phyloP scores from a whole-genome alignment of 2,888 invertebrate species.

The Pemphredon lugubris region DNA sequence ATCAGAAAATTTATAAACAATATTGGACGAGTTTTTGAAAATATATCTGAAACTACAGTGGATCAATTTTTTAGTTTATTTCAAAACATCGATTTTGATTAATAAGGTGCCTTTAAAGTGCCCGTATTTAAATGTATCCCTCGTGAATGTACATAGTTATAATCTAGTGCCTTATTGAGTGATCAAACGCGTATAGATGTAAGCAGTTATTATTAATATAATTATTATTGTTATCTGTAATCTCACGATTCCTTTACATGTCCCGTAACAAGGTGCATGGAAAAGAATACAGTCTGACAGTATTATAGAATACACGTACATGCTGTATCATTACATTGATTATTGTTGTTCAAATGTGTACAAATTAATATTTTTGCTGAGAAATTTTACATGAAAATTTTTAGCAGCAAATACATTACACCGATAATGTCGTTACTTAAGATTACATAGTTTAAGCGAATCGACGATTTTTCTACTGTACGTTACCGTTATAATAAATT shows the following conservation, averaged over 20 bases:
- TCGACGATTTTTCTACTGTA: conserved; percentile 19
- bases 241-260: conserved; percentile 5
- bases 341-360: conserved; percentile 10
- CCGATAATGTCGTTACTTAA: conserved; percentile 37
- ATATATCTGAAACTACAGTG: too few relatives aligned
- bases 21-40: too few relatives aligned
- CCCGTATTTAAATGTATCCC: too few relatives aligned
- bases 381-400: neutral
- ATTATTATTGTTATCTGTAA: conserved; percentile 24
- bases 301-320: conserved; percentile 21
- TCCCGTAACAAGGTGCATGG: neutral
- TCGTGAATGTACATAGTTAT: conserved; percentile 26
- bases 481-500: conserved; percentile 49
- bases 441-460: conserved; percentile 37
- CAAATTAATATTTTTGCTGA: conserved; percentile 14
- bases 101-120: too few relatives aligned
- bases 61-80: too few relatives aligned
- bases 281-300: conserved; percentile 18
- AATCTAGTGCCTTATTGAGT: conserved; percentile 32
- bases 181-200: neutral
- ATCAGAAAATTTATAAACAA: too few relatives aligned
- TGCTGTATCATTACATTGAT: conserved; percentile 7
- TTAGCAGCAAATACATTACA: neutral
- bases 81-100: too few relatives aligned
- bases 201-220: conserved; percentile 3